These are phyloP conservation scores for Salvelinus sp. DNA, from an alignment of 2,113 vertebrate species.

Conservation along the genomic window DNA sequence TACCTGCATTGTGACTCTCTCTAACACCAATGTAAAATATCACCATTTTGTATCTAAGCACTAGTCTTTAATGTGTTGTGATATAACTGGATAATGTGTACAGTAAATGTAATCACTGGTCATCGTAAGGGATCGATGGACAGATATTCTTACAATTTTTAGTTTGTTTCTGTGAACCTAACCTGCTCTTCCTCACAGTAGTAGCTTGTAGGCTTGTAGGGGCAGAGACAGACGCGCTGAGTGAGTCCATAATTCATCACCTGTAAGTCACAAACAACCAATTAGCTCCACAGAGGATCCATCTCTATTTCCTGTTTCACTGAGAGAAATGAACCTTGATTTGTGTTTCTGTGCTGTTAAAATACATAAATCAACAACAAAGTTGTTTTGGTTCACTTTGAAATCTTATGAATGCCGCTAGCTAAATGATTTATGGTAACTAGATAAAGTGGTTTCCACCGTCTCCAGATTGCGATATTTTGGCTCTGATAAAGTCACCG, in stretches of 20 bases:
- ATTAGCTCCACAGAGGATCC: conserved; percentile 78
- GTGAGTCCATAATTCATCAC: conserved; percentile 89
- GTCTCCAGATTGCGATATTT: conserved; percentile 1
- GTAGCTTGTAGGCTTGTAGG: conserved; percentile 92
- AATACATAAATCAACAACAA: conserved; percentile 8
- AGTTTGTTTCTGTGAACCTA: conserved; percentile 78
- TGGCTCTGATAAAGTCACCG: neutral
- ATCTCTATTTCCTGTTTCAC: conserved; percentile 73
- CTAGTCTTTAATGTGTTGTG: conserved; percentile 12
- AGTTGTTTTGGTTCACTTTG: neutral
- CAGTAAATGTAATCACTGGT: conserved; percentile 29
- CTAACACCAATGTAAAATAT: conserved; percentile 16
- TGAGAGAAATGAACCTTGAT: conserved; percentile 27
- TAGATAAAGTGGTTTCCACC: conserved; percentile 35
- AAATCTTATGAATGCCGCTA: neutral
- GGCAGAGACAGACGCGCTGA: conserved; percentile 79
- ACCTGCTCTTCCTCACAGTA: conserved; percentile 94
- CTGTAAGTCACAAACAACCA: conserved; percentile 84
- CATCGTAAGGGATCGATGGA: neutral
- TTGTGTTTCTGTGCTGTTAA: conserved; percentile 17
- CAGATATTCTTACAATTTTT: neutral
- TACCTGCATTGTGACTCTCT: conserved; percentile 17
- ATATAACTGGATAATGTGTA: conserved; percentile 18
- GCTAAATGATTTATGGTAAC: neutral
- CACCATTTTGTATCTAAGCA: neutral